A percentile compares a stretch with the other conserved stretches of the same genome.
Evolutionary conservation across 92 coral and sea anemone species (phyloP).

Genomic region (Epizoanthus scotinus): DNA sequence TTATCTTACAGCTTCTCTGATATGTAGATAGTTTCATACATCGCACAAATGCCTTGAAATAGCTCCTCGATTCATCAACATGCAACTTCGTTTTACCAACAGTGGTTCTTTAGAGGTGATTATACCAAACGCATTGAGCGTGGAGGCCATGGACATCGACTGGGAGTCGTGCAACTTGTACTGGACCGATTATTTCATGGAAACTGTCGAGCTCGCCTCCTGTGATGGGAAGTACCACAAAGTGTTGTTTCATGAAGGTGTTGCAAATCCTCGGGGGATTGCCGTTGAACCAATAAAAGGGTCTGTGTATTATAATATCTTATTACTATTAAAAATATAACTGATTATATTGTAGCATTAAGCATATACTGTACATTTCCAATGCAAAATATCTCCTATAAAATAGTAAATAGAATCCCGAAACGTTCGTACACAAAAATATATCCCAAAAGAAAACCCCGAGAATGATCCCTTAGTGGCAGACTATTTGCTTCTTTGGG

Average conservation of each 20-base stretch:
- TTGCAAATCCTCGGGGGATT: constrained; percentile 71
- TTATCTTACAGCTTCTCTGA: neutral
- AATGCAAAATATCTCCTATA: too few relatives aligned
- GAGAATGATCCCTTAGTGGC: too few relatives aligned
- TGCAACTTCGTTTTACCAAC: neutral
- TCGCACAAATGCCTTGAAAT: too few relatives aligned
- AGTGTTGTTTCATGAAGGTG: constrained; percentile 37
- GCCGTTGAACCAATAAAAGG: constrained; percentile 76
- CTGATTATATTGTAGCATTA: too few relatives aligned
- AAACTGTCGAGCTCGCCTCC: constrained; percentile 68
- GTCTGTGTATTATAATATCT: constrained; percentile 33
- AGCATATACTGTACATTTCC: too few relatives aligned
- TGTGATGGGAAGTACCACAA: constrained; percentile 66
- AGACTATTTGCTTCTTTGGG: too few relatives aligned
- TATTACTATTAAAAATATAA: too few relatives aligned
- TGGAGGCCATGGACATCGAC: constrained; percentile 75
- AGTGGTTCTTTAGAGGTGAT: constrained; percentile 14
- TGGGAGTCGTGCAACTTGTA: constrained; percentile 75
- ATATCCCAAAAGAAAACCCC: too few relatives aligned
- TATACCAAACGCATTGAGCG: constrained; percentile 1
- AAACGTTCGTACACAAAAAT: too few relatives aligned
- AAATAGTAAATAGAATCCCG: too few relatives aligned
- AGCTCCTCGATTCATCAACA: too few relatives aligned
- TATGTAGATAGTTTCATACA: neutral
- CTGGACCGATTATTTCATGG: constrained; percentile 66